Base-by-base conservation (phyloP, 1,140 invertebrate genomes). In the Bradysia coprophila region DNA sequence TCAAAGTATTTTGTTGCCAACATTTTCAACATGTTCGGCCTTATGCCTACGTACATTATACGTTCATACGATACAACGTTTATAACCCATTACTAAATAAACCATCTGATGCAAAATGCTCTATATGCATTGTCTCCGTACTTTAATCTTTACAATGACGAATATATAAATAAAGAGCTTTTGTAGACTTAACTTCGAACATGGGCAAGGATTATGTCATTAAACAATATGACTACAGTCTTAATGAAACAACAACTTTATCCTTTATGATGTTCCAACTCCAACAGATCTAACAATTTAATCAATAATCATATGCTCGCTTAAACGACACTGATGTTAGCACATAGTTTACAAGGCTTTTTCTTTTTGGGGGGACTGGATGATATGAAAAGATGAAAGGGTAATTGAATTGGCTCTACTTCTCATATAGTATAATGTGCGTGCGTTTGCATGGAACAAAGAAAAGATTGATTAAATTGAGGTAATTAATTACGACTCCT, bases 161-260 rank as follows among this genome's bases (percentile, higher is more conserved):
- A 6, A 37, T 18, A n/a, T 19, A 16, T 18, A 39, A 20, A 21
- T 19, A 21, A 21, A 21, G 15, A 22, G 19, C 38, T 21, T 21
- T 39, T 22, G 21, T 21, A 37, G 18, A 37, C 19, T 37, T 37
- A 22, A 21, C 38, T 39, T 39, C 21, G 19, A 21, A 11, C 18
- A 21, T 21, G 38, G 38, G n/a, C 13, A 21, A 39, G 38, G 21
- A 39, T 39, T 19, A 39, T 39, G 23, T 39, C 38, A 21, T 28
- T 28, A 28, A 28, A 6, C 24, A 28, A 28, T 28, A 8, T 28
- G 24, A 28, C 24, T n/a, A n/a, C 15, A 21, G 18, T 21, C 11
- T 11, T 19, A 18, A 28, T 31, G 9, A 19, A 37, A 37, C 31
- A 18, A 16, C n/a, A 37, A 16, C 34, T 37, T 37, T 37, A 19